Evolutionary conservation across 2,113 vertebrate species (phyloP).

Genomic region (Balaenoptera acutorostrata): DNA sequence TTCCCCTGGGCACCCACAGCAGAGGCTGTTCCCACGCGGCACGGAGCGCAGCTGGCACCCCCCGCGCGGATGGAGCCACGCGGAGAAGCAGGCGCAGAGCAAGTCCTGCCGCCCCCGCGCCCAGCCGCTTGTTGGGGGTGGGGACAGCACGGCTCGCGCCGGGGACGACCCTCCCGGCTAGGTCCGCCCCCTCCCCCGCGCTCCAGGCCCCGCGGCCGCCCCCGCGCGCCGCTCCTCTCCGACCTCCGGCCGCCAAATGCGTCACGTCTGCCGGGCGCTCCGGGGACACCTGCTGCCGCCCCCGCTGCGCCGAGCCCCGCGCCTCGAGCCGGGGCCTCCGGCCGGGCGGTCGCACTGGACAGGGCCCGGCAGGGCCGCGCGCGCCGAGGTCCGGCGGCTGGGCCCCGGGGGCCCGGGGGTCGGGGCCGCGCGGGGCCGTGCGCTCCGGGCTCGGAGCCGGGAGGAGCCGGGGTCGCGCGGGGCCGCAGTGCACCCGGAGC

Average conservation of each 20-base stretch:
- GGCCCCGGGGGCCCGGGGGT: background rate
- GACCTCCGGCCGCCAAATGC: conserved; percentile 68
- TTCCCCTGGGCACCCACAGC: background rate
- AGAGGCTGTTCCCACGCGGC: conserved; percentile 43
- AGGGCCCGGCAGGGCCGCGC: background rate
- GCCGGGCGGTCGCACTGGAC: background rate
- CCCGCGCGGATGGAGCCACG: conserved; percentile 24
- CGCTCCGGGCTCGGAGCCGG: background rate
- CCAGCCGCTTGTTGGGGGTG: background rate
- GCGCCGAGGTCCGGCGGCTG: background rate
- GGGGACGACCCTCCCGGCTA: background rate
- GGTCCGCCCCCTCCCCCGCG: background rate
- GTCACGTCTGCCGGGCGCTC: conserved; percentile 68
- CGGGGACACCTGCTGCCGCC: conserved; percentile 71
- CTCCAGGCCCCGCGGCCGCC: background rate
- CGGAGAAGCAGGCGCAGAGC: conserved; percentile 19
- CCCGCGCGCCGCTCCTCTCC: background rate
- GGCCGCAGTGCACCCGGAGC: conserved; percentile 31
- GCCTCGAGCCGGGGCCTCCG: background rate
- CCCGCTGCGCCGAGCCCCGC: conserved; percentile 33
- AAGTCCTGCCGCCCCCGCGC: background rate
- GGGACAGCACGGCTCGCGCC: background rate
- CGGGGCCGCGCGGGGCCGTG: background rate
- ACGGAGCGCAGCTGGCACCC: background rate
- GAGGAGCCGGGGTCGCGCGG: conserved; percentile 42